Conservation (phyloP, 1,140 invertebrate genomes). For the Sycophaga agraensis region DNA sequence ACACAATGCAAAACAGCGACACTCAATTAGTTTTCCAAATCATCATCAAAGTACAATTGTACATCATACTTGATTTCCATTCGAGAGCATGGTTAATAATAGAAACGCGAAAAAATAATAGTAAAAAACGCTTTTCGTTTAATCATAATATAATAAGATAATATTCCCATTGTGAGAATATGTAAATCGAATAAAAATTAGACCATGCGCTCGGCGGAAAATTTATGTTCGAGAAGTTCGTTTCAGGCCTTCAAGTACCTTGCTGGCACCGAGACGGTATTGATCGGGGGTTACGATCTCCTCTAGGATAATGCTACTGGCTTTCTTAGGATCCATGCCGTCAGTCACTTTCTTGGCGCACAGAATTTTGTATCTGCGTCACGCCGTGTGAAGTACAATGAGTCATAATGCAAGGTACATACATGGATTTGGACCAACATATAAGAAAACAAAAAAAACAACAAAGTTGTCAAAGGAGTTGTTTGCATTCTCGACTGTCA, state of each 20-base stretch:
- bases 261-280: constrained; percentile 93
- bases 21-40: no score
- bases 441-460: constrained; percentile 43
- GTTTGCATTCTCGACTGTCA: constrained; percentile 34
- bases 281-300: constrained; percentile 86
- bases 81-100: no score
- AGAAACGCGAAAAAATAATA: no score
- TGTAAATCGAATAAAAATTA: no score
- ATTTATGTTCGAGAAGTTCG: not conserved
- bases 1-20: no score
- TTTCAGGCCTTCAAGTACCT: constrained; percentile 66
- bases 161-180: no score
- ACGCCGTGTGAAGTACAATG: constrained; percentile 26
- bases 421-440: constrained; percentile 26
- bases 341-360: constrained; percentile 77
- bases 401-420: constrained; percentile 18
- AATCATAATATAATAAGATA: no score
- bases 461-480: constrained; percentile 31
- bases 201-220: no score
- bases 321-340: constrained; percentile 75
- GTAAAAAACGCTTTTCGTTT: no score
- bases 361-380: constrained; percentile 91
- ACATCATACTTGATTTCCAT: no score
- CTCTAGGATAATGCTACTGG: constrained; percentile 86
- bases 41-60: no score